Conservation (phyloP, 2,113 vertebrate species). For the Macquaria australasica region DNA sequence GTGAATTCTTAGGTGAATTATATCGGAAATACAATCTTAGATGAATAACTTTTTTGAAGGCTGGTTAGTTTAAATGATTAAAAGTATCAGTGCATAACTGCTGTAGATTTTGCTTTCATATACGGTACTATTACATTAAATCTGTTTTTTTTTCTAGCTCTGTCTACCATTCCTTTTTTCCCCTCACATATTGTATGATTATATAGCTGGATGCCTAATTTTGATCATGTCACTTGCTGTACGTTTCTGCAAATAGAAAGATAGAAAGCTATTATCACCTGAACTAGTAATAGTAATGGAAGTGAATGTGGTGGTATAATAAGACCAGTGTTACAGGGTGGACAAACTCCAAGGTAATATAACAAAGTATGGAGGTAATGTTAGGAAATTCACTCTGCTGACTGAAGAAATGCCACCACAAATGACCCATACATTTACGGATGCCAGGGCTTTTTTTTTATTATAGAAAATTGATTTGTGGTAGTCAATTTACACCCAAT, state of each 20-base stretch:
- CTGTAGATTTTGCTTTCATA: conserved; percentile 81
- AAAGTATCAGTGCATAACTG: conserved; percentile 66
- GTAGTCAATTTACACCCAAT: not conserved
- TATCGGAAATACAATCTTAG: conserved; percentile 48
- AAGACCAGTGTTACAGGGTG: not conserved
- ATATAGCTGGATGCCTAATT: not conserved
- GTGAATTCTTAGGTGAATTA: conserved; percentile 62
- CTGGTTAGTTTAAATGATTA: conserved; percentile 58
- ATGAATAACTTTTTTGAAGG: conserved; percentile 67
- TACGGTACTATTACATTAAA: conserved; percentile 69
- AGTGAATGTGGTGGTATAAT: not conserved
- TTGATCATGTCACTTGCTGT: not conserved
- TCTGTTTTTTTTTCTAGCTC: conserved; percentile 60
- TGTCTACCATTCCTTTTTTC: not conserved
- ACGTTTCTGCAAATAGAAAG: not conserved
- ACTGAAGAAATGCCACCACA: not conserved
- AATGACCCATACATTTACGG: not conserved
- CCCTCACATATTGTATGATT: not conserved
- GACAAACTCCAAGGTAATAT: not conserved
- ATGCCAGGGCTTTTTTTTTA: not conserved
- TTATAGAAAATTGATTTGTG: not conserved
- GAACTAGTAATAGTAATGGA: not conserved
- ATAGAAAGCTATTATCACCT: not conserved
- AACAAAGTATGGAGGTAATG: not conserved
- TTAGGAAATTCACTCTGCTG: not conserved